Conservation (phyloP, 2,113 vertebrate species). For the Rattus rattus region DNA sequence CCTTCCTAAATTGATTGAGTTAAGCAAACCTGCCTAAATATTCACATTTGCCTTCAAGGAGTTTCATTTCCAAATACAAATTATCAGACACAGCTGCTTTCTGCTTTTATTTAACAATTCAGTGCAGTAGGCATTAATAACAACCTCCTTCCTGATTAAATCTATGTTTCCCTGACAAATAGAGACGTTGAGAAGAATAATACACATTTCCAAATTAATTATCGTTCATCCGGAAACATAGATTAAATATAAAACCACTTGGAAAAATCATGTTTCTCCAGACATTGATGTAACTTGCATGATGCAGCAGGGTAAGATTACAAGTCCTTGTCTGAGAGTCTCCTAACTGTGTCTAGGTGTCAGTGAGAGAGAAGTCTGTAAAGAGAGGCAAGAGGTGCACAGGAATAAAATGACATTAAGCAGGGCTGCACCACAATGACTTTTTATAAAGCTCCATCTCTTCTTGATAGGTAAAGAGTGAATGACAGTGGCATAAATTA, state of each 20-base stretch:
- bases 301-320: neutral
- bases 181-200: neutral
- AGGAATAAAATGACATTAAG: neutral
- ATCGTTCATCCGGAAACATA: constrained; percentile 24
- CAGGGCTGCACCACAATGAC: neutral
- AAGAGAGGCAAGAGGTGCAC: neutral
- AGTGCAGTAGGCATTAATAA: neutral
- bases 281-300: neutral
- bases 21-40: constrained; percentile 11
- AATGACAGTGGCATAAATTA: neutral
- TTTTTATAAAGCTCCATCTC: neutral
- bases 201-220: constrained; percentile 41
- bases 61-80: constrained; percentile 25
- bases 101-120: constrained; percentile 31
- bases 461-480: neutral
- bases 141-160: neutral
- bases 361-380: neutral
- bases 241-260: neutral
- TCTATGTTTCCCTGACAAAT: neutral
- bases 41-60: neutral
- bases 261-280: neutral
- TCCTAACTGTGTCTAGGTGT: neutral
- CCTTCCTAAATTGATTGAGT: neutral
- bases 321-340: neutral
- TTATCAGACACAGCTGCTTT: neutral